These are phyloP conservation scores for Eilema sororculum DNA, from an alignment of 2,888 invertebrate genomes.

Conservation along the genomic window DNA sequence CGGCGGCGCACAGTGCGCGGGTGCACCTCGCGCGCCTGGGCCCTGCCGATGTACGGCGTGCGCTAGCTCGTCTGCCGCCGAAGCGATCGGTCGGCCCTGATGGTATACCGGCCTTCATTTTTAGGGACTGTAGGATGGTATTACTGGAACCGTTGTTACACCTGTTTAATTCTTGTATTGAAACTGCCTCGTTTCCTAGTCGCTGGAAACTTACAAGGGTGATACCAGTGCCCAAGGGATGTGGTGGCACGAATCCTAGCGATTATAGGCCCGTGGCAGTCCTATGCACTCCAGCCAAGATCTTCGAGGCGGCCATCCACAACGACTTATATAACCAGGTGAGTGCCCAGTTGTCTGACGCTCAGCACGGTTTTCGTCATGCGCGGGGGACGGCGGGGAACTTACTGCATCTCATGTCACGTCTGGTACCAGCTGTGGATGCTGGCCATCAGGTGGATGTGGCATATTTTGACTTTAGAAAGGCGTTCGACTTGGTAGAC, in stretches of 20 bases:
- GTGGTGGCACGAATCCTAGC: background rate
- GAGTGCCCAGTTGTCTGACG: constrained; percentile 5
- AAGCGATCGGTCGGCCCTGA: too few species aligned
- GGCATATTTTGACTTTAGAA: constrained; percentile 20
- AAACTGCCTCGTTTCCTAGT: background rate
- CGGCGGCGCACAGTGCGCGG: too few species aligned
- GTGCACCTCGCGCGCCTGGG: background rate
- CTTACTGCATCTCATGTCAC: constrained; percentile 18
- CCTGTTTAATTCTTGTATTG: background rate
- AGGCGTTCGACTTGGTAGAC: constrained; percentile 18
- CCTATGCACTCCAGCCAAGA: too few species aligned
- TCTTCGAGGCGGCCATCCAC: constrained; percentile 7
- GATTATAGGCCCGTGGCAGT: too few species aligned
- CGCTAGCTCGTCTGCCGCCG: too few species aligned
- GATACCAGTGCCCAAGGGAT: background rate
- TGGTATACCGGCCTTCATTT: constrained; percentile 1
- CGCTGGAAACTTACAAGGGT: background rate
- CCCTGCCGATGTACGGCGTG: too few species aligned
- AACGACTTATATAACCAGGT: background rate
- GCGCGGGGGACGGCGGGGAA: constrained; percentile 7
- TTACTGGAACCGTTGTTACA: background rate
- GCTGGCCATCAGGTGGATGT: constrained; percentile 15
- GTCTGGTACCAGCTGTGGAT: constrained; percentile 13
- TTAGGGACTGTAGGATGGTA: background rate
- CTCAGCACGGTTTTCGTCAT: background rate